Evolutionary conservation across 2,888 invertebrate species (phyloP).

Genomic region (Macrostomum cliftonense): DNA sequence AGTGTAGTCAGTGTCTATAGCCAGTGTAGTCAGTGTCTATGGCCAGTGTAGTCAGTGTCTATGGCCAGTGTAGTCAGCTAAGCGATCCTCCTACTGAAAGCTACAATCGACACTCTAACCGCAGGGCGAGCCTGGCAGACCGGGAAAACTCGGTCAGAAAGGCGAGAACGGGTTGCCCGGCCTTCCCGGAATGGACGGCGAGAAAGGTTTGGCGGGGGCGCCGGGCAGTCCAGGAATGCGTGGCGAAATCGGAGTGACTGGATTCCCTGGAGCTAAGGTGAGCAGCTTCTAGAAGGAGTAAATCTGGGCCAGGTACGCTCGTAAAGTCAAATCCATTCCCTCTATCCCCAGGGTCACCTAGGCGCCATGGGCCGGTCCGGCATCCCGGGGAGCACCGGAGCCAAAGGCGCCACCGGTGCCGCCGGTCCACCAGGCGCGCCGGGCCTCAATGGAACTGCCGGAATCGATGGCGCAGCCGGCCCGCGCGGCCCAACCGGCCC

Average conservation of each 20-base stretch:
- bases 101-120: background rate
- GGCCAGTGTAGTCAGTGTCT: no score
- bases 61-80: no score
- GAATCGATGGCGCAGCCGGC: no score
- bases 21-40: no score
- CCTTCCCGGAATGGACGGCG: constrained; percentile 1
- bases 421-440: constrained; percentile 6
- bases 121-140: background rate
- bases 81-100: no score
- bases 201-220: constrained; percentile 7
- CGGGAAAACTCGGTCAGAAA: background rate
- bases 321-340: no score
- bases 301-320: no score
- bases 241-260: constrained; percentile 1
- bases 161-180: background rate
- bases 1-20: no score
- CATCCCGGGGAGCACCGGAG: background rate
- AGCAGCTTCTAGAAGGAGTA: background rate
- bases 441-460: constrained; percentile 7
- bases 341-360: background rate
- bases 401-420: background rate
- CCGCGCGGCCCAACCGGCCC: constrained; percentile 5
- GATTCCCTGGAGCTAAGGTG: constrained; percentile 1
- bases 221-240: constrained; percentile 4
- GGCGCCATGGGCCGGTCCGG: constrained; percentile 1